Percentiles rank a stretch among this genome's conserved stretches.
These are phyloP conservation scores for Eretmocerus hayati DNA, from an alignment of 2,888 invertebrate genomes.

Conservation along the genomic window DNA sequence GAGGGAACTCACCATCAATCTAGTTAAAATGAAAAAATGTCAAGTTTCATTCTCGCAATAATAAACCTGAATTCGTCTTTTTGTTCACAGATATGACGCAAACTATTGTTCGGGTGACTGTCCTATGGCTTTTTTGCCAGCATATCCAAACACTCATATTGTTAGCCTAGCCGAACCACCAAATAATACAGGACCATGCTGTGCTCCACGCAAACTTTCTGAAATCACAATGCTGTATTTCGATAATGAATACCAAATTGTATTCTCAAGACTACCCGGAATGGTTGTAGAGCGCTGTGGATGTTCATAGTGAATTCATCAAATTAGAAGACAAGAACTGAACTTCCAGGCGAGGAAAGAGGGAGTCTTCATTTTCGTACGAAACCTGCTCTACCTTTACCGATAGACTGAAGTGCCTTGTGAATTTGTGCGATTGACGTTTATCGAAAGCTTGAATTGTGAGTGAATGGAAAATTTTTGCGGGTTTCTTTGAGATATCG, in stretches of 20 bases:
- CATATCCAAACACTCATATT: constrained; percentile 82
- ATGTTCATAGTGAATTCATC: constrained; percentile 61
- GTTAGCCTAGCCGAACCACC: constrained; percentile 71
- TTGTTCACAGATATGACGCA: constrained; percentile 65
- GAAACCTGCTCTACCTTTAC: constrained; percentile 21
- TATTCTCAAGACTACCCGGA: constrained; percentile 80
- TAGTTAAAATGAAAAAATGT: no score
- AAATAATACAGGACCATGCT: constrained; percentile 81
- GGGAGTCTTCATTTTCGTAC: constrained; percentile 5
- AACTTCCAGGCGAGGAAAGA: not conserved
- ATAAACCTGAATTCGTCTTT: not conserved
- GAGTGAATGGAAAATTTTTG: no score
- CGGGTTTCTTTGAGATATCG: no score
- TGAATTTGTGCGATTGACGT: no score
- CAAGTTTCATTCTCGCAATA: no score
- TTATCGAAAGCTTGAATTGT: no score
- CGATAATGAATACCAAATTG: constrained; percentile 79
- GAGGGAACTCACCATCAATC: no score
- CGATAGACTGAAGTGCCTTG: constrained; percentile 42
- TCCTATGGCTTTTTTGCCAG: constrained; percentile 77
- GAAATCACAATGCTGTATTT: constrained; percentile 88
- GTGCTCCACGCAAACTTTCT: constrained; percentile 83
- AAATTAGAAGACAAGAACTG: not conserved
- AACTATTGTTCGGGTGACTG: constrained; percentile 96
- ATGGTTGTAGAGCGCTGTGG: constrained; percentile 94